Evolutionary conservation across 2,797 vertebrate genomes (phyloP).

Genomic region (Acanthiza pusilla): DNA sequence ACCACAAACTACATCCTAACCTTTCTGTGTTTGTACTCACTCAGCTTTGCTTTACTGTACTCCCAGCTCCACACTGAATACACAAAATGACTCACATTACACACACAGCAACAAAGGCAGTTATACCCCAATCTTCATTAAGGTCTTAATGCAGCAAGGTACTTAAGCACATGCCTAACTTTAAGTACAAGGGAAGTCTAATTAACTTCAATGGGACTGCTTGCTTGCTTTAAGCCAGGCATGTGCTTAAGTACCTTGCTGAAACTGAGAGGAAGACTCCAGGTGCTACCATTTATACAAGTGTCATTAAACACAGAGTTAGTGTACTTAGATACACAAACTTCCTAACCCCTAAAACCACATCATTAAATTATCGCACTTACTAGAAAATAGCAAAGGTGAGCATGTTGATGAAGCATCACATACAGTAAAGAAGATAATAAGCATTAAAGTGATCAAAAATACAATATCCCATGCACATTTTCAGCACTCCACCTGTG

Average conservation of each 20-base stretch:
- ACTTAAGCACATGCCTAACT: constrained; percentile 65
- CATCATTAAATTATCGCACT: constrained; percentile 42
- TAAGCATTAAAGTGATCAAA: not conserved
- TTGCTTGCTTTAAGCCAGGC: constrained; percentile 52
- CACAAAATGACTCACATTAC: constrained; percentile 41
- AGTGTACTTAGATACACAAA: constrained; percentile 53
- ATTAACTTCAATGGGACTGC: constrained; percentile 66
- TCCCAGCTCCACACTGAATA: not conserved
- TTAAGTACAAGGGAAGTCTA: constrained; percentile 65
- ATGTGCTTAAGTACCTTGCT: constrained; percentile 56
- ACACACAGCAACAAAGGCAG: constrained; percentile 47
- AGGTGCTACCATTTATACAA: constrained; percentile 60
- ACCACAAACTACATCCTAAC: not conserved
- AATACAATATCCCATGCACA: not conserved
- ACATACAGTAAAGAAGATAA: not conserved
- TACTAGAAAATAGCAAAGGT: constrained; percentile 15
- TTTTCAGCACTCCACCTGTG: not conserved
- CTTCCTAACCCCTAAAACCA: constrained; percentile 62
- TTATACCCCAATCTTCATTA: constrained; percentile 64
- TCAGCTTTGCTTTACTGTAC: constrained; percentile 10
- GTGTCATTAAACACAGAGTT: constrained; percentile 62
- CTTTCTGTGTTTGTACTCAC: not conserved
- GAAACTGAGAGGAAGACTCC: constrained; percentile 51
- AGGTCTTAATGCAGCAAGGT: constrained; percentile 57
- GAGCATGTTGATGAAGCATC: constrained; percentile 18